Evolutionary conservation across 1,140 invertebrate species (phyloP).

Genomic region (Lepidurus apus): DNA sequence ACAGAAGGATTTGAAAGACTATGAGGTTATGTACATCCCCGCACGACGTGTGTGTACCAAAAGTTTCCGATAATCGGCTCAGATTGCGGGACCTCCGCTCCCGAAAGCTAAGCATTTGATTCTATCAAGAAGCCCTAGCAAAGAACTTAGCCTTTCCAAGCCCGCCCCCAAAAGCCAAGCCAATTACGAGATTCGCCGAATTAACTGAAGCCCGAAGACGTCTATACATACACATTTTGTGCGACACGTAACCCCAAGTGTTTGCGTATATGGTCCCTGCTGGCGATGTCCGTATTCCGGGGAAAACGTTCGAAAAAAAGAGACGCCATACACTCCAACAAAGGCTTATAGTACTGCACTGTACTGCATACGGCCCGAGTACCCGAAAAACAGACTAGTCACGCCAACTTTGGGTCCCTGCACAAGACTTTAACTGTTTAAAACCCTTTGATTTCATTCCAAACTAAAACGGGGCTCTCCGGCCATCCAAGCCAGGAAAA

Average conservation of each 20-base stretch:
- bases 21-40: conserved; percentile 6
- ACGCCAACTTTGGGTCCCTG: background rate
- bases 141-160: conserved; percentile 10
- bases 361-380: background rate
- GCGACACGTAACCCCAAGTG: background rate
- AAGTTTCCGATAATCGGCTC: background rate
- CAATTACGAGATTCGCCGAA: conserved; percentile 21
- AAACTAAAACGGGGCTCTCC: background rate
- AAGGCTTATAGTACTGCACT: background rate
- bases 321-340: background rate
- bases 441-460: background rate
- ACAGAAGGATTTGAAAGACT: background rate
- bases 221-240: conserved; percentile 8
- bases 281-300: too few relatives aligned
- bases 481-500: conserved; percentile 5
- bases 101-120: conserved; percentile 15
- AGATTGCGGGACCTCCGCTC: conserved; percentile 20
- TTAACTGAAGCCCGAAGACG: background rate
- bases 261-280: background rate
- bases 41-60: background rate
- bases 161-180: background rate
- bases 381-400: background rate
- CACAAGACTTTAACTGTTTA: background rate
- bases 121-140: conserved; percentile 13
- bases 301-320: too few relatives aligned